Conservation (phyloP, 1,140 invertebrate species). For the Macrobrachium rosenbergii region DNA sequence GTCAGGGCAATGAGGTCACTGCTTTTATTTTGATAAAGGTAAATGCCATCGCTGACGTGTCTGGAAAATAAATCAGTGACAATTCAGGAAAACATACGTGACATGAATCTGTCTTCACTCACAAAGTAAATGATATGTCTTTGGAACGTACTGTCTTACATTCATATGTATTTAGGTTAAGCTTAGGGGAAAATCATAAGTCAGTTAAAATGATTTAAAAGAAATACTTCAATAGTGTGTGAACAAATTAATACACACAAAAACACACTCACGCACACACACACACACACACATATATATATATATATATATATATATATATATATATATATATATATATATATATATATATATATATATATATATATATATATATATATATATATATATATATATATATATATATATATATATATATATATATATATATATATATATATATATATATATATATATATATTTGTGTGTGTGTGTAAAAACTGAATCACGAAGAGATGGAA, state of each 20-base stretch:
- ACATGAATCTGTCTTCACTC: too few relatives aligned
- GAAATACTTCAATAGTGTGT: not conserved
- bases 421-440: not conserved
- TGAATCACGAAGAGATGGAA: too few relatives aligned
- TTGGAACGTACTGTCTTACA: too few relatives aligned
- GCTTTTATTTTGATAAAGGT: too few relatives aligned
- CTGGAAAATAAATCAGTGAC: too few relatives aligned
- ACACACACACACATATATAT: not conserved
- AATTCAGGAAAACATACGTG: too few relatives aligned
- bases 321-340: not conserved
- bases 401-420: conserved; percentile 12
- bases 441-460: not conserved
- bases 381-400: not conserved
- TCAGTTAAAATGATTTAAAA: too few relatives aligned
- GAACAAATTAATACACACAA: not conserved
- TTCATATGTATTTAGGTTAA: too few relatives aligned
- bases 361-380: not conserved
- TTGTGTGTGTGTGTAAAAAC: not conserved
- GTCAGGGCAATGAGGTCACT: too few relatives aligned
- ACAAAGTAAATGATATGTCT: too few relatives aligned
- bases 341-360: conserved; percentile 5
- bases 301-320: not conserved
- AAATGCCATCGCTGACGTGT: too few relatives aligned
- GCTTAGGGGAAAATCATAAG: too few relatives aligned
- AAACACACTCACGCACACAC: not conserved